Evolutionary conservation across 2,797 vertebrate species (phyloP).

Genomic region (Hemitrygon akajei): DNA sequence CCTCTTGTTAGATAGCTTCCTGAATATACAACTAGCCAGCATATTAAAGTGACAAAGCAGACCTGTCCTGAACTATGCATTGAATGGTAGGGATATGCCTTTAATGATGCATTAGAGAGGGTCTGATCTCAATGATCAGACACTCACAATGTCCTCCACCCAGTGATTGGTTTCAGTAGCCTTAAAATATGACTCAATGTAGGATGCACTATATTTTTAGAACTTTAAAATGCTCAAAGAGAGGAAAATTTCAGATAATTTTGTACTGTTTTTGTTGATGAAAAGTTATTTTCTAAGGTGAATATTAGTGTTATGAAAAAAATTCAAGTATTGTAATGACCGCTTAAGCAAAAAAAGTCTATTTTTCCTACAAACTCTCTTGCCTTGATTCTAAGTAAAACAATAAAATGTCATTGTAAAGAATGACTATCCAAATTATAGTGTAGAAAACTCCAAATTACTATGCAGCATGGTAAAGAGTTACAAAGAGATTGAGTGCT

Average conservation of each 20-base stretch:
- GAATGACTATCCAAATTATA: not conserved
- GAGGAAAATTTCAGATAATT: not conserved
- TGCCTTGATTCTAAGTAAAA: not conserved
- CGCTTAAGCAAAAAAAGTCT: not conserved
- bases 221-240: not conserved
- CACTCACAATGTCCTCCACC: no score
- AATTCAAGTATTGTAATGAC: not conserved
- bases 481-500: not conserved
- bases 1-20: no score
- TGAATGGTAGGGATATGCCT: no score
- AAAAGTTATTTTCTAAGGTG: not conserved
- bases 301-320: not conserved
- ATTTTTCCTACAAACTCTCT: not conserved
- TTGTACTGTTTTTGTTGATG: not conserved
- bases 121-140: no score
- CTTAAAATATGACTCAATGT: not conserved
- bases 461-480: not conserved
- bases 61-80: no score
- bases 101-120: no score
- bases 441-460: not conserved
- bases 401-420: not conserved
- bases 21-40: no score
- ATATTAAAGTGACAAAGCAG: no score
- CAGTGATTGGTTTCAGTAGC: no score
- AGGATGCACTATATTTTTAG: not conserved